Conservation (phyloP, 1,140 invertebrate species). For the Andricus grossulariae region DNA sequence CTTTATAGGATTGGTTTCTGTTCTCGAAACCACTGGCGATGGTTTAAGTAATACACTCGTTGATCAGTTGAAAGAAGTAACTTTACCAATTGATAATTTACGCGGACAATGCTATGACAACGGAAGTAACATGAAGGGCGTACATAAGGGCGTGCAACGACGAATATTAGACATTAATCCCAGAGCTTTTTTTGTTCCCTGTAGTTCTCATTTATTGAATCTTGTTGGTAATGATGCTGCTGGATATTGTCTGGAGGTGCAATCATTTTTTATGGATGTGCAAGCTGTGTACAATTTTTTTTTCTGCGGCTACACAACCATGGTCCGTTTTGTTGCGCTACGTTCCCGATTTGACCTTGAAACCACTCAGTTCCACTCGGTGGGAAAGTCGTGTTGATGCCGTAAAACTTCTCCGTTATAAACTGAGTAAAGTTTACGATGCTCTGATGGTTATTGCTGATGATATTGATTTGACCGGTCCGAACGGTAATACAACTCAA, state of each 20-base stretch:
- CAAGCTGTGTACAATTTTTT: conserved; percentile 34
- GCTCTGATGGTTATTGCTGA: conserved; percentile 37
- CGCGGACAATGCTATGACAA: conserved; percentile 65
- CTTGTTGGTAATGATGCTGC: conserved; percentile 37
- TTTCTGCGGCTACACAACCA: conserved; percentile 25
- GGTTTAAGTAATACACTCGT: conserved; percentile 42
- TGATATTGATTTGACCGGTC: conserved; percentile 29
- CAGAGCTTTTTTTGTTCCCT: conserved; percentile 41
- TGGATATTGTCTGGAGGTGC: conserved; percentile 17
- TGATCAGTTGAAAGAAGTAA: conserved; percentile 35
- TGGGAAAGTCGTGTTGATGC: conserved; percentile 41
- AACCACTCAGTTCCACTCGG: conserved; percentile 40
- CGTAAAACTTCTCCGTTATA: conserved; percentile 42
- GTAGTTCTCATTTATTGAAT: conserved; percentile 30
- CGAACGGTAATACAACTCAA: background rate
- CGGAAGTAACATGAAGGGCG: conserved; percentile 62
- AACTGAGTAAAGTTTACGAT: conserved; percentile 44
- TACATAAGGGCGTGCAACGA: conserved; percentile 48
- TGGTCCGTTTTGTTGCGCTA: conserved; percentile 35
- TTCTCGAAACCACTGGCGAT: conserved; percentile 32
- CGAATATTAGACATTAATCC: conserved; percentile 48
- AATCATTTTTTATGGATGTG: conserved; percentile 37
- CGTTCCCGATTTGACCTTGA: conserved; percentile 38
- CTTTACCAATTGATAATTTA: conserved; percentile 50
- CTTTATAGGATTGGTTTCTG: background rate